Evolutionary conservation across 2,888 invertebrate species (phyloP).

Genomic region (Elmis aenea): DNA sequence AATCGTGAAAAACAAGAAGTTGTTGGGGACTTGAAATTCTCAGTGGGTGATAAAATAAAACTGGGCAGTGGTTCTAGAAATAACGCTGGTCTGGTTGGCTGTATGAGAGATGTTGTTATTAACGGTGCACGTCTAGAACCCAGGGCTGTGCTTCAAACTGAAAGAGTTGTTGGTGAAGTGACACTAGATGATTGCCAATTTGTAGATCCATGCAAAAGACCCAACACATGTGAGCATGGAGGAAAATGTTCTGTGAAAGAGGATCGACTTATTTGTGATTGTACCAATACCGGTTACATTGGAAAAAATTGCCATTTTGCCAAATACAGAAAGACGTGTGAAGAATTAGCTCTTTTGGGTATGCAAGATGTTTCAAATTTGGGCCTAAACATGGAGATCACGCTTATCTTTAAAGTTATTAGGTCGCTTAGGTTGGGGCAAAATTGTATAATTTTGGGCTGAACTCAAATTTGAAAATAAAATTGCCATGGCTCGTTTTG

Average conservation of each 20-base stretch:
- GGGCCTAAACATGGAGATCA: too few relatives aligned
- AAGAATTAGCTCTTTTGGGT: constrained; percentile 79
- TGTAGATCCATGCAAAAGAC: constrained; percentile 82
- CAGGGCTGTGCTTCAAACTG: constrained; percentile 69
- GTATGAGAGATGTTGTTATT: constrained; percentile 83
- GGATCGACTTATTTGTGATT: constrained; percentile 83
- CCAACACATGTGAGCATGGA: constrained; percentile 89
- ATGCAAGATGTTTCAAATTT: too few relatives aligned
- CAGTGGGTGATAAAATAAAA: constrained; percentile 46
- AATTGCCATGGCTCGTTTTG: too few relatives aligned
- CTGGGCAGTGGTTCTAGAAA: constrained; percentile 76
- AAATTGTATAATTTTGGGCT: too few relatives aligned
- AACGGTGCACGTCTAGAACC: constrained; percentile 79
- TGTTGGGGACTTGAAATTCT: constrained; percentile 41
- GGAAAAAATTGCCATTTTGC: constrained; percentile 95
- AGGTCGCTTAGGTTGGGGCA: too few relatives aligned
- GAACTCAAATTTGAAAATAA: too few relatives aligned
- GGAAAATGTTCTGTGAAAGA: constrained; percentile 87
- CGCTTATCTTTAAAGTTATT: too few relatives aligned
- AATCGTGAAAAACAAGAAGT: constrained; percentile 63
- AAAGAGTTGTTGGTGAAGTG: constrained; percentile 81
- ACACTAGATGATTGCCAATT: constrained; percentile 86
- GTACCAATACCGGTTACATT: constrained; percentile 83
- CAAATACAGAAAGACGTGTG: constrained; percentile 85
- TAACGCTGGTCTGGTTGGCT: constrained; percentile 80